These are phyloP conservation scores for Galaxias olidus DNA, from an alignment of 2,797 vertebrate genomes.

Conservation along the genomic window DNA sequence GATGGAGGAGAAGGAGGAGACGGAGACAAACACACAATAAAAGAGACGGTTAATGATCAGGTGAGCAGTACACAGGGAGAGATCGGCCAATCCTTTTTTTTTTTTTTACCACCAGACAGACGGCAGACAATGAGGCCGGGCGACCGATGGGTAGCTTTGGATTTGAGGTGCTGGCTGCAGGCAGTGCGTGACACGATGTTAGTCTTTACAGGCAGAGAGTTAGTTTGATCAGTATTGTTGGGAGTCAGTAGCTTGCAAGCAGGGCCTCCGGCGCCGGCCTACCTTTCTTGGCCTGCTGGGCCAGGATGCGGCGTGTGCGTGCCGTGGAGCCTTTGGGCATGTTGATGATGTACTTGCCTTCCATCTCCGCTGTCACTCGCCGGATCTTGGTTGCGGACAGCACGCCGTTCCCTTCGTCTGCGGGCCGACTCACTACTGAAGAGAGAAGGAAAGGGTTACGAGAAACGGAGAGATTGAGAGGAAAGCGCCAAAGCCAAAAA, in stretches of 20 bases:
- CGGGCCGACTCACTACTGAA: slow-evolving; percentile 69
- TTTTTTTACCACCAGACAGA: background rate
- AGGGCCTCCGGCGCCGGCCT: slow-evolving; percentile 59
- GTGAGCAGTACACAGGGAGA: background rate
- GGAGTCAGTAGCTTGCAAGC: slow-evolving; percentile 10
- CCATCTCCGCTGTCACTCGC: slow-evolving; percentile 93
- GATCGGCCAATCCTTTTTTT: background rate
- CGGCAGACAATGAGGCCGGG: slow-evolving; percentile 4
- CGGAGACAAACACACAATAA: no score
- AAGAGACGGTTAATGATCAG: no score
- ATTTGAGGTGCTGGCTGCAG: background rate
- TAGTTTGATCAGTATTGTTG: slow-evolving; percentile 27
- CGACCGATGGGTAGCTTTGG: background rate
- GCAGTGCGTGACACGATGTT: background rate
- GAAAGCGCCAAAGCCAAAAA: background rate
- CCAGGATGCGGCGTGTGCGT: slow-evolving; percentile 89
- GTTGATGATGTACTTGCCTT: slow-evolving; percentile 95
- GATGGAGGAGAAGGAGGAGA: no score
- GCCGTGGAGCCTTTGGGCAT: slow-evolving; percentile 96
- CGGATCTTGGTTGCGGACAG: slow-evolving; percentile 78
- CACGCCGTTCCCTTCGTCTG: slow-evolving; percentile 70
- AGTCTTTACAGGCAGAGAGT: no score
- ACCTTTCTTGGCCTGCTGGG: slow-evolving; percentile 91
- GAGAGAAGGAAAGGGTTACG: background rate
- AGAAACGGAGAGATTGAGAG: slow-evolving; percentile 21